Evolutionary conservation across 2,797 vertebrate species (phyloP), one percentile per base, ranked within the genome.

Genomic region (Acanthurus lineatus): DNA sequence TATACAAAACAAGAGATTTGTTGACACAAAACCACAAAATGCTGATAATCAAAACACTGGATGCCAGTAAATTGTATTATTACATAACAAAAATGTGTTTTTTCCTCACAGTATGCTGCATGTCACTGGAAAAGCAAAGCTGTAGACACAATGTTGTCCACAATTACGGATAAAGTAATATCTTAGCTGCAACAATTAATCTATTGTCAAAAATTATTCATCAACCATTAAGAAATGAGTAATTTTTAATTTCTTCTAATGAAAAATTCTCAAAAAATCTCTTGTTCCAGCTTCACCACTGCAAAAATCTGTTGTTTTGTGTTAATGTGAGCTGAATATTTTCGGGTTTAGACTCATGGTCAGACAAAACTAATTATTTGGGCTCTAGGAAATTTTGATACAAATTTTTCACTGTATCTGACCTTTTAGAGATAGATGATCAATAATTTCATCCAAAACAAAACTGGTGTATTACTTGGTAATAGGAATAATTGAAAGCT

Each of bases 71-170:
- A 56, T 38, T 51, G 2, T 54, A 73, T 47, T 51, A 52, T 66
- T 60, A 66, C 56, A 49, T 77, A 40, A 40, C n/a, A 60, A 15
- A 28, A 28, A 25, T 44, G 8, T 17, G 40, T 56, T 32, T 56
- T 49, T 51, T 42, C 58, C 20, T 25, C 32, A 49, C 9, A 68
- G 9, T 17, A 17, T 54, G 3, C 7, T 35, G 15, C 19, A 22
- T 17, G 1, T 28, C 45, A 53, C 1, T 56, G 16, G 22, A 6
- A 2, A 45, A 28, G 15, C 3, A 17, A 66, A 42, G 10, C n/a
- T 51, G 35, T 9, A 12, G 11, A 20, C 2, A 45, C 0, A 40
- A 56, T 17, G 28, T 2, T 20, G 22, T 28, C 10, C 22, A 11
- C 5, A 47, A 2, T 10, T 47, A 1, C 6, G 49, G 12, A 51